Percentiles rank a stretch among this genome's conserved stretches.
These are phyloP conservation scores for Magallana gigas DNA, from an alignment of 1,140 invertebrate species.

Conservation along the genomic window DNA sequence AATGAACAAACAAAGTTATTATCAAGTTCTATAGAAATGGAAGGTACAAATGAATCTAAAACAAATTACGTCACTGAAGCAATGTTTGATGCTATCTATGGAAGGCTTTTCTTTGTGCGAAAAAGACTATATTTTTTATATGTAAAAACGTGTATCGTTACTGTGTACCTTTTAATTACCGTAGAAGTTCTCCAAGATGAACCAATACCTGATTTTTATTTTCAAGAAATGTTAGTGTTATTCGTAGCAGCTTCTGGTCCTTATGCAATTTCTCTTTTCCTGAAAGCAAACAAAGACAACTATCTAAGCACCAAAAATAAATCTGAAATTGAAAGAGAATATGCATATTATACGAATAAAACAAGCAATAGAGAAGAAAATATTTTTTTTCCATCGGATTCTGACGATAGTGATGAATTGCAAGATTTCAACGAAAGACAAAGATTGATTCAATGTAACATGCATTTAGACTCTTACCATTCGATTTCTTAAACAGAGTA, in stretches of 20 bases:
- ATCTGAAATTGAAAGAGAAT: neutral
- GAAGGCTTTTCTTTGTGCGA: neutral
- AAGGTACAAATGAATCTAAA: too few species aligned
- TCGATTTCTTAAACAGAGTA: too few species aligned
- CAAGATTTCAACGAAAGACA: too few species aligned
- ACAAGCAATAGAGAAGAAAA: too few species aligned
- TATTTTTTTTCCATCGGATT: too few species aligned
- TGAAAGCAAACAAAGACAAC: neutral
- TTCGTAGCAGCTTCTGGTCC: neutral
- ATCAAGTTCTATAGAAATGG: too few species aligned
- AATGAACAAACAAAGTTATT: too few species aligned
- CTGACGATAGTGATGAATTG: too few species aligned
- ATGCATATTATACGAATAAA: too few species aligned
- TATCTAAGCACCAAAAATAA: neutral
- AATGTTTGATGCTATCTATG: neutral
- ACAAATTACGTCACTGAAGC: neutral
- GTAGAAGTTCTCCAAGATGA: neutral
- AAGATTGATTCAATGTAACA: too few species aligned
- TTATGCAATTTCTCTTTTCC: neutral
- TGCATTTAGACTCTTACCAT: too few species aligned
- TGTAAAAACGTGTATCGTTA: neutral
- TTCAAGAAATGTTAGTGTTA: neutral
- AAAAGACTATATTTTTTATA: neutral
- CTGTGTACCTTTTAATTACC: neutral
- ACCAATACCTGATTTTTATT: neutral